phyloP scores from a whole-genome alignment of 2,888 invertebrate genomes.

The Idaea aversata region DNA sequence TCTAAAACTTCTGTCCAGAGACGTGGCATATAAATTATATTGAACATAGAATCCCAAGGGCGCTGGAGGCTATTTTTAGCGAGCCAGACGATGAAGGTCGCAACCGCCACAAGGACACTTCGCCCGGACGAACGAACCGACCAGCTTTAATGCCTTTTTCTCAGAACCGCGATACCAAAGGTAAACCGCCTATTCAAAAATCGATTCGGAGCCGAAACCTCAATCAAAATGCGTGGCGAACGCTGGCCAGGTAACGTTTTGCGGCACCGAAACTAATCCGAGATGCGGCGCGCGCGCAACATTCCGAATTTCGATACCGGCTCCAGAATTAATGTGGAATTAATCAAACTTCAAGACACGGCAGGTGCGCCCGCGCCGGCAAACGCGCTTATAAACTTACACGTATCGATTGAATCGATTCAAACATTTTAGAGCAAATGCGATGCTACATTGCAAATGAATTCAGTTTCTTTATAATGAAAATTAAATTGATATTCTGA shows the following conservation, averaged over 20 bases:
- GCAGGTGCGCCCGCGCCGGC: background rate
- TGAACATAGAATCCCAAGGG: constrained; percentile 69
- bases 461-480: background rate
- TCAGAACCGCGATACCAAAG: constrained; percentile 46
- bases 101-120: constrained; percentile 31
- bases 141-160: constrained; percentile 59
- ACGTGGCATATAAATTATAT: constrained; percentile 68
- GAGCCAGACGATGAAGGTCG: constrained; percentile 49
- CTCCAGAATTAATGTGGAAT: constrained; percentile 1
- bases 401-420: background rate
- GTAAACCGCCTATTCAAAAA: constrained; percentile 41
- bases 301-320: constrained; percentile 11
- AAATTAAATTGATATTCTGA: background rate
- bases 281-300: constrained; percentile 9
- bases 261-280: constrained; percentile 17
- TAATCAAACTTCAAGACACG: constrained; percentile 3
- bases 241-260: constrained; percentile 17
- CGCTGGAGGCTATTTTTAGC: constrained; percentile 68
- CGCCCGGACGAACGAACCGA: constrained; percentile 42
- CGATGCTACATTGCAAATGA: background rate
- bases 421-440: background rate
- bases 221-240: constrained; percentile 11
- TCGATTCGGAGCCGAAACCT: constrained; percentile 19
- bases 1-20: constrained; percentile 3
- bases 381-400: background rate